These are phyloP conservation scores for Acanthopleura granulata DNA, from an alignment of 2,888 invertebrate genomes.

Conservation along the genomic window DNA sequence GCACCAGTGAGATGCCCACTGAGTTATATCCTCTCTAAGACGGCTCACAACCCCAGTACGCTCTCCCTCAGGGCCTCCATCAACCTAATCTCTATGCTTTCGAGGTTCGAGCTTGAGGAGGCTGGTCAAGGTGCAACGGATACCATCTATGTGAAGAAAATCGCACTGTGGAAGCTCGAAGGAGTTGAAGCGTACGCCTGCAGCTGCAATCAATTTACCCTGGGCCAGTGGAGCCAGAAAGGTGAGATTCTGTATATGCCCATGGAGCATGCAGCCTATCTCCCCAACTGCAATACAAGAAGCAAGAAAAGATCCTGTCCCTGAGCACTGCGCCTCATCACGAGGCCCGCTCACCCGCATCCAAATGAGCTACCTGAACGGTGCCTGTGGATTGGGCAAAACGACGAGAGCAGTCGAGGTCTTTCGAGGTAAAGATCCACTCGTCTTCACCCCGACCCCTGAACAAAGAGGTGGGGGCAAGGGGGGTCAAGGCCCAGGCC, in stretches of 20 bases:
- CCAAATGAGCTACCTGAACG: neutral
- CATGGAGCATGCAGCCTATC: neutral
- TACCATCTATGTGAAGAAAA: neutral
- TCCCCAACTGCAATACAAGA: neutral
- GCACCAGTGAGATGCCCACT: neutral
- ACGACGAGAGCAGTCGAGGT: too few relatives aligned
- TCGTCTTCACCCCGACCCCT: neutral
- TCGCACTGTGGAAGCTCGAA: neutral
- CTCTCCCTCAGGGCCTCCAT: neutral
- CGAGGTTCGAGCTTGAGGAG: neutral
- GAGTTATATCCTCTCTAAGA: neutral
- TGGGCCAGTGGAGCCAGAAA: slow-evolving; percentile 12
- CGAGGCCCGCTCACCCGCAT: neutral
- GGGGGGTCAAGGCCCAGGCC: neutral
- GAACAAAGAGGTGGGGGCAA: slow-evolving; percentile 20
- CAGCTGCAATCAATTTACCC: neutral
- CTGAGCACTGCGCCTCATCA: neutral
- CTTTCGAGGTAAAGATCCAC: too few relatives aligned
- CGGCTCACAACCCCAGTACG: slow-evolving; percentile 13
- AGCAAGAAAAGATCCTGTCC: neutral
- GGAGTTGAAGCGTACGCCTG: neutral
- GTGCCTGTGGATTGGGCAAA: neutral
- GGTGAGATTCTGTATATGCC: neutral
- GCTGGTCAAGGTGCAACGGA: neutral
- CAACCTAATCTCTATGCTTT: neutral